These are phyloP conservation scores for Mactra quadrangularis DNA, from an alignment of 1,140 invertebrate genomes.

Conservation along the genomic window DNA sequence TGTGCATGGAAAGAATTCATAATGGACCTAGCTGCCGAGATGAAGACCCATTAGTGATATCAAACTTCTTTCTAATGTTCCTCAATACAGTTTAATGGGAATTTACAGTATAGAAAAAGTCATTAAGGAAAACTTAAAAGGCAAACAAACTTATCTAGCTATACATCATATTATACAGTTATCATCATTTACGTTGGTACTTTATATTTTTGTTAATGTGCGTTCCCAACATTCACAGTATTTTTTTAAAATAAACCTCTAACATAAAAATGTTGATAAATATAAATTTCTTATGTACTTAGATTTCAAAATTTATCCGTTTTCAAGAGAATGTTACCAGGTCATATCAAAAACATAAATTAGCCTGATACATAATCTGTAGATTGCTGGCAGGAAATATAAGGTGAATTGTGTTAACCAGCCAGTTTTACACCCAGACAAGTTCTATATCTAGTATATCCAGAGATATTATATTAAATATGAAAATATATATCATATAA, in stretches of 20 bases:
- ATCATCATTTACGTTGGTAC: too few species aligned
- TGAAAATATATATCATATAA: too few species aligned
- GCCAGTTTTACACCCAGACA: too few species aligned
- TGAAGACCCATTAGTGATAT: slow-evolving; percentile 37
- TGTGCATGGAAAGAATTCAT: slow-evolving; percentile 44
- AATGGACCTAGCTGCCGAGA: slow-evolving; percentile 27
- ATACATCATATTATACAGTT: neutral
- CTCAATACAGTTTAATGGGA: slow-evolving; percentile 55
- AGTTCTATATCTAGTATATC: too few species aligned
- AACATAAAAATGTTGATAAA: slow-evolving; percentile 16
- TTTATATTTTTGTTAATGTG: neutral
- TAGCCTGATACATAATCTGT: too few species aligned
- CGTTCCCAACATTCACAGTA: neutral
- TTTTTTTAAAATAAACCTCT: neutral
- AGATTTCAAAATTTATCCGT: neutral
- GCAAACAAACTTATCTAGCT: slow-evolving; percentile 1
- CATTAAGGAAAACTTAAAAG: neutral
- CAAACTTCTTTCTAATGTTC: slow-evolving; percentile 47
- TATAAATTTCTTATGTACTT: neutral
- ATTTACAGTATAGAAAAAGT: slow-evolving; percentile 38
- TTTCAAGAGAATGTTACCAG: neutral
- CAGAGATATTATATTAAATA: too few species aligned
- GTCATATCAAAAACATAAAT: too few species aligned
- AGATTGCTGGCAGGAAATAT: too few species aligned
- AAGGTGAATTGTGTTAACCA: too few species aligned